These are phyloP conservation scores for Nomada fabriciana DNA, from an alignment of 2,888 invertebrate genomes.

Conservation along the genomic window DNA sequence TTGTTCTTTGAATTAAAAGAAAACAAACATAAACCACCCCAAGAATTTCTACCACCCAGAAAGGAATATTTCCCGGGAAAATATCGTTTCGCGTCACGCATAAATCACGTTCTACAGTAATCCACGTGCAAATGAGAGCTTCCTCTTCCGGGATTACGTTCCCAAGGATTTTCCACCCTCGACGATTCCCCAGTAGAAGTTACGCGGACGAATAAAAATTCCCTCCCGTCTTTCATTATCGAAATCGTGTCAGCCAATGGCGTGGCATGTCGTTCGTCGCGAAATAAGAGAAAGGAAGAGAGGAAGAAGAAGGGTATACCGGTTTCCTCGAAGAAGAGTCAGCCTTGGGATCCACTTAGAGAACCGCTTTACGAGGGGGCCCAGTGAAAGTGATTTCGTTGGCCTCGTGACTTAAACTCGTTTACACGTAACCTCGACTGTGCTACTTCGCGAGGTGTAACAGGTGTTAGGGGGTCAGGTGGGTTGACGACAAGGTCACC, in stretches of 20 bases:
- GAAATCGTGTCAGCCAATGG: not conserved
- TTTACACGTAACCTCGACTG: constrained; percentile 79
- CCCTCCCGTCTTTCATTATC: constrained; percentile 23
- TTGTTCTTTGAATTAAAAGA: not conserved
- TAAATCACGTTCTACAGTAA: constrained; percentile 14
- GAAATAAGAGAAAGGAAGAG: not conserved
- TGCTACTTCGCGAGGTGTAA: constrained; percentile 69
- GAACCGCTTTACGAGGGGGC: constrained; percentile 39
- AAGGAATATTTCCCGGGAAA: not conserved
- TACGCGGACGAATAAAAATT: constrained; percentile 3
- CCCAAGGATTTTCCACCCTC: not conserved
- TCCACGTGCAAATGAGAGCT: constrained; percentile 11
- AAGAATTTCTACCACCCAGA: not conserved
- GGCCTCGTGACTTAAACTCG: constrained; percentile 75
- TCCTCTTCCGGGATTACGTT: constrained; percentile 21
- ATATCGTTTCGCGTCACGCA: not conserved
- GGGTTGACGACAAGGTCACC: constrained; percentile 74
- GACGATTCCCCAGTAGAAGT: constrained; percentile 7
- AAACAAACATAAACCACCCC: constrained; percentile 1
- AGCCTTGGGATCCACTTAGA: constrained; percentile 59
- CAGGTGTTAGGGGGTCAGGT: constrained; percentile 74
- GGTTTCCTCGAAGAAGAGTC: constrained; percentile 56
- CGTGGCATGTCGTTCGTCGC: not conserved
- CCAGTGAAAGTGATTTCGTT: constrained; percentile 73
- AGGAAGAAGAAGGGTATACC: constrained; percentile 38